A percentile compares a stretch with the other conserved stretches of the same genome.
Evolutionary conservation across 2,797 vertebrate species (phyloP).

Genomic region (Dendrocincla tyrannina): DNA sequence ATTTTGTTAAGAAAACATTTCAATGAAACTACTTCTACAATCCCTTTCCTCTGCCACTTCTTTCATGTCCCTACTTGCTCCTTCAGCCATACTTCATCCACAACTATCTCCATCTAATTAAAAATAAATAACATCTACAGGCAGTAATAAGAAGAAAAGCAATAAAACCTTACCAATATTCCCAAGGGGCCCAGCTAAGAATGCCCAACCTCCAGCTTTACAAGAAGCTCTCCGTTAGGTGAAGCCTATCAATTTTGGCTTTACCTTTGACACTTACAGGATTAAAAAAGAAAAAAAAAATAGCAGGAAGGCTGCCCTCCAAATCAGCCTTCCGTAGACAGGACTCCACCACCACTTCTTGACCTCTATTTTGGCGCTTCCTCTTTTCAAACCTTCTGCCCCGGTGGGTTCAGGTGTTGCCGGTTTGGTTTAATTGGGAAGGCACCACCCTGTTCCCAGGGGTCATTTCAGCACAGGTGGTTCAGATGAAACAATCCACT

Average conservation of each 20-base stretch:
- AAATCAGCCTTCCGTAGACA: rapidly evolving
- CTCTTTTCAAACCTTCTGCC: background rate
- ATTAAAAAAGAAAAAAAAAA: background rate
- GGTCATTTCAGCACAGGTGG: background rate
- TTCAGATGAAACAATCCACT: background rate
- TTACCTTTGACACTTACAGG: background rate
- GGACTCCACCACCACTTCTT: rapidly evolving
- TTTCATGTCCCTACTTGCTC: rapidly evolving
- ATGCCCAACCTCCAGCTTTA: background rate
- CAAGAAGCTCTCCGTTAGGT: background rate
- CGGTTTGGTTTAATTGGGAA: background rate
- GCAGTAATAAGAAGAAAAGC: background rate
- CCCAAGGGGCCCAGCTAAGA: background rate
- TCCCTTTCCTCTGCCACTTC: background rate
- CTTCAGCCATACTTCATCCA: background rate
- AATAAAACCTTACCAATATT: background rate
- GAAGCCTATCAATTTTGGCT: background rate
- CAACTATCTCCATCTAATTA: background rate
- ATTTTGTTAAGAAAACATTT: background rate
- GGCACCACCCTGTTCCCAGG: background rate
- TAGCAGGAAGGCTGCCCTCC: rapidly evolving
- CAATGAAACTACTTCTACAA: background rate
- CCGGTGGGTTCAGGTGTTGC: background rate
- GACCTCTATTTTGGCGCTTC: rapidly evolving
- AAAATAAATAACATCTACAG: background rate